Base-by-base conservation (phyloP, 2,113 vertebrate species). In the Triplophysa siluroides region DNA sequence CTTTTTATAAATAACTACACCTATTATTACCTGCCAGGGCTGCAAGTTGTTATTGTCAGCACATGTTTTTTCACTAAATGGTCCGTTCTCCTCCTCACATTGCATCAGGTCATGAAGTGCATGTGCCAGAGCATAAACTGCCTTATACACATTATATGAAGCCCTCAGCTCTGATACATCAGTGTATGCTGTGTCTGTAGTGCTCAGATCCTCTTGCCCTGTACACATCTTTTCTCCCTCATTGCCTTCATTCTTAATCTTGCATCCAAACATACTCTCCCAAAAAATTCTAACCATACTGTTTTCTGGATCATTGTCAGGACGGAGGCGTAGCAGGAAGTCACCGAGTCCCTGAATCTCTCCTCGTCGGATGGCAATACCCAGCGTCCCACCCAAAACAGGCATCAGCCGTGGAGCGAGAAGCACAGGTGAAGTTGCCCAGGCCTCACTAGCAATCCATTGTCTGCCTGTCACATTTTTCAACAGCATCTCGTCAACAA, bases 211-310 rank as follows among this genome's bases (percentile, higher is more conserved):
- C 80, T 92, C 90, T 10, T 87, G 41, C 67, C 91, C 91, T 65
- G 89, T 88, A 43, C 88, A 89, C 0, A 85, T 0, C 6, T 2
- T 47, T 78, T 72, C 18, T 72, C 50, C 69, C n/a, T 21, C 41
- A 21, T 14, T 18, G 50, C 43, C 75, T 24, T 71, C 82, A 58
- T 5, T 21, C 0, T 81, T 19, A 83, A 91, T 91, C 74, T 50
- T 88, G 78, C 90, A 92, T 21, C 84, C 38, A 83, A 92, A 92
- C 38, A 84, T 81, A 19, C 86, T 41, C 41, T 91, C 88, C 90
- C 90, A 92, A 68, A 91, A 90, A 62, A 66, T 69, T 56, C 41
- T 86, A 12, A 87, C 83, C 84, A 92, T 80, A 52, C 29, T 87
- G 24, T 86, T 66, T 23, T 63, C 65, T 54, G 77, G 18, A 29